Evolutionary conservation across 2,888 invertebrate genomes (phyloP), one percentile per base, ranked within the genome.

Genomic region (Neria commutata): DNA sequence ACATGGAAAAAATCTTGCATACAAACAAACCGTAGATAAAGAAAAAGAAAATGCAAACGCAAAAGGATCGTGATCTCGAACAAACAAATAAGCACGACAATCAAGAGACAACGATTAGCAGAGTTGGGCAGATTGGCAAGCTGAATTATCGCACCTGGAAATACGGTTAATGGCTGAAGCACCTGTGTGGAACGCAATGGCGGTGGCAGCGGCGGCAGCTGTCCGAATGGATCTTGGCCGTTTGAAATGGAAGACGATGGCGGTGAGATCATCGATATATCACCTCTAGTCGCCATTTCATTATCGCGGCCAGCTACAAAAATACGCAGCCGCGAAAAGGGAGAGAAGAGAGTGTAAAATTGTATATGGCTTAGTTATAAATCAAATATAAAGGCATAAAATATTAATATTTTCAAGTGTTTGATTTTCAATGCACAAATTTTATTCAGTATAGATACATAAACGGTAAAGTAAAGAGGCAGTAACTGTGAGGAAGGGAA

Each of bases 131-230:
- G 29, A 48, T 25, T 26, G 14, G 24, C 48, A 48, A 48, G 25
- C 53, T 19, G 47, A 58, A 56, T 51, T 42, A 52, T 48, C 46
- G 51, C 77, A 82, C 82, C 82, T 82, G 82, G 83, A 81, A 82
- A 83, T 70, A 80, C 81, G 76, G 80, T 80, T 78, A 82, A 71
- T 69, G 81, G 81, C 77, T 82, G 81, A 72, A 82, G 73, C 76
- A 81, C 81, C 79, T 82, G 81, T 75, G 81, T 81, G 76, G 82
- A 83, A 78, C 82, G 81, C 80, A 82, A 76, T 74, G 82, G 83
- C 77, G 83, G 82, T 76, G 81, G 81, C 75, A 82, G 76, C 74
- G 82, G 82, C 72, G 83, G 82, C 78, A 82, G 72, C 72, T 81
- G 81, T 78, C 81, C 81, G 74, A 78, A 77, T 72, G 81, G 82